A percentile compares a stretch with the other conserved stretches of the same genome.
These are phyloP conservation scores for Rhamnusium bicolor DNA, from an alignment of 2,888 invertebrate genomes.

Conservation along the genomic window DNA sequence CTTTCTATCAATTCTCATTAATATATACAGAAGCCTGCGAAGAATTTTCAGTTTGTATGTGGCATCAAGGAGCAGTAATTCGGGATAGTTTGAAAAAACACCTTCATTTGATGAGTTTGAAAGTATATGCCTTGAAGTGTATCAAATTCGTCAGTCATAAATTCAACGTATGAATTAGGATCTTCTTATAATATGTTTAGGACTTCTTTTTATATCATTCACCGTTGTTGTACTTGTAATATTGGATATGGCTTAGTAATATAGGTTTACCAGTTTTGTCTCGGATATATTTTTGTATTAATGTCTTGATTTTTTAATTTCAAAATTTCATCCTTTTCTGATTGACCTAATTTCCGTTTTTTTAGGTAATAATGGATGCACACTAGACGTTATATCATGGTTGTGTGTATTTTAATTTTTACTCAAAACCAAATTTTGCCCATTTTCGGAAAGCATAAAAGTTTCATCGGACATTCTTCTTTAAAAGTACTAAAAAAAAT, in stretches of 20 bases:
- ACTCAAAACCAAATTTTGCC: too few relatives aligned
- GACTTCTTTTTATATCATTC: not conserved
- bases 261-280: not conserved
- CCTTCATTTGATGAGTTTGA: not conserved
- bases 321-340: too few relatives aligned
- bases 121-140: not conserved
- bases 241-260: not conserved
- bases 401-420: too few relatives aligned
- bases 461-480: too few relatives aligned
- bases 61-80: constrained; percentile 9
- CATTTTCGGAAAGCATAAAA: too few relatives aligned
- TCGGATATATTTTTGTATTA: too few relatives aligned
- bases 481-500: too few relatives aligned
- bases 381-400: too few relatives aligned
- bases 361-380: too few relatives aligned
- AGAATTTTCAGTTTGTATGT: constrained; percentile 29
- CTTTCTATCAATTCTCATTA: constrained; percentile 29
- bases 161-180: not conserved
- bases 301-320: too few relatives aligned
- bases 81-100: constrained; percentile 1
- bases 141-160: not conserved
- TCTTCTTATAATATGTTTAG: not conserved
- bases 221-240: not conserved
- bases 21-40: constrained; percentile 33
- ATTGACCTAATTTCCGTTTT: too few relatives aligned